Conservation (phyloP, 2,113 vertebrate genomes). For the Aix galericulata region DNA sequence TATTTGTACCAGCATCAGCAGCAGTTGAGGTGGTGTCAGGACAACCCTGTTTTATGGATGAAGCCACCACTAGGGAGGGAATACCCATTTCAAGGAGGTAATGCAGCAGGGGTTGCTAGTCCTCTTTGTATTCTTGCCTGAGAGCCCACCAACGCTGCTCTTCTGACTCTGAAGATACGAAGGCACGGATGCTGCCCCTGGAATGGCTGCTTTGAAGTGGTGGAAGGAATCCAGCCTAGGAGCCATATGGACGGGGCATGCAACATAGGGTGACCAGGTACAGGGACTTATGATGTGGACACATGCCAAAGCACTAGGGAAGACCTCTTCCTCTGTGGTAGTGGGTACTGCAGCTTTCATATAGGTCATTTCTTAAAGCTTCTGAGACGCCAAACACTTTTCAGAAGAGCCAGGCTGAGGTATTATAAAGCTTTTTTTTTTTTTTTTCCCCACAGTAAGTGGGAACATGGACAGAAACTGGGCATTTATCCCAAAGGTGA, state of each 20-base stretch:
- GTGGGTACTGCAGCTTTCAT: not conserved
- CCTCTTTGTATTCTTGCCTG: not conserved
- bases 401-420: not conserved
- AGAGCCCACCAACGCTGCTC: not conserved
- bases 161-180: not conserved
- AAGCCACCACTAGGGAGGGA: not conserved
- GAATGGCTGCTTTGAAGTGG: not conserved
- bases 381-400: not conserved
- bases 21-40: not conserved
- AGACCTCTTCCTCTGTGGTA: not conserved
- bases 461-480: not conserved
- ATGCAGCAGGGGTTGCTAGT: not conserved
- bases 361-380: not conserved
- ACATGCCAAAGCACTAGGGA: not conserved
- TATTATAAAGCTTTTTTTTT: not conserved
- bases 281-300: not conserved
- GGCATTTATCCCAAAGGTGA: not conserved
- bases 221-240: not conserved
- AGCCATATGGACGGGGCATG: not conserved
- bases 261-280: no score
- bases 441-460: not conserved
- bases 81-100: not conserved
- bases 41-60: not conserved
- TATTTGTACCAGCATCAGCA: not conserved
- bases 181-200: rapidly evolving